phyloP scores from a whole-genome alignment of 2,888 invertebrate genomes.

The Drosophila paranaensis region DNA sequence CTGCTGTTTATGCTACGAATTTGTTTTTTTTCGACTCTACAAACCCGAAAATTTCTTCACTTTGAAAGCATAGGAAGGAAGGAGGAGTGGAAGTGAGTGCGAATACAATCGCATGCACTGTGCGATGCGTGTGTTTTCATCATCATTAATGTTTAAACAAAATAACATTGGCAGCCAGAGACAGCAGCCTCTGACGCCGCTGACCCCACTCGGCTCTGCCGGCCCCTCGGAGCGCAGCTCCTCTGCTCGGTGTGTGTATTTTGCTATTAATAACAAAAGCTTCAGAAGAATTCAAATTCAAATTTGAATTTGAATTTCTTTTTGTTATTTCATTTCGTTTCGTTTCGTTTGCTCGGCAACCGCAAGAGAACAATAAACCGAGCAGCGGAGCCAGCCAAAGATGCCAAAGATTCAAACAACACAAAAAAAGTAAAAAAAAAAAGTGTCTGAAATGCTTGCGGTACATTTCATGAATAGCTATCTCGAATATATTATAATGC shows the following conservation, averaged over 20 bases:
- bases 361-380: slow-evolving; percentile 71
- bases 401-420: slow-evolving; percentile 35
- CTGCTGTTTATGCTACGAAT: slow-evolving; percentile 45
- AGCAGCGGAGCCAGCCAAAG: slow-evolving; percentile 36
- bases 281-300: slow-evolving; percentile 71
- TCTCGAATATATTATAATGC: slow-evolving; percentile 21
- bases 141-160: slow-evolving; percentile 79
- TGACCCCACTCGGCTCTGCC: not conserved
- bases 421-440: slow-evolving; percentile 21
- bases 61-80: not conserved
- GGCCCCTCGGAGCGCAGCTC: slow-evolving; percentile 8
- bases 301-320: slow-evolving; percentile 44
- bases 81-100: slow-evolving; percentile 7
- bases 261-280: slow-evolving; percentile 83
- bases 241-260: slow-evolving; percentile 71
- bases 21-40: slow-evolving; percentile 14
- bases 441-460: slow-evolving; percentile 59
- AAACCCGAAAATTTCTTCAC: slow-evolving; percentile 37
- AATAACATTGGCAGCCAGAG: slow-evolving; percentile 72
- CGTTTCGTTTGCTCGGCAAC: slow-evolving; percentile 61
- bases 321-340: slow-evolving; percentile 48
- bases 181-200: slow-evolving; percentile 25
- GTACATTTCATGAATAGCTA: slow-evolving; percentile 40
- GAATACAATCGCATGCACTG: slow-evolving; percentile 46
- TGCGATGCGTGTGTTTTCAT: slow-evolving; percentile 66